phyloP scores from a whole-genome alignment of 2,797 vertebrate genomes.

The Leucoraja ocellata region DNA sequence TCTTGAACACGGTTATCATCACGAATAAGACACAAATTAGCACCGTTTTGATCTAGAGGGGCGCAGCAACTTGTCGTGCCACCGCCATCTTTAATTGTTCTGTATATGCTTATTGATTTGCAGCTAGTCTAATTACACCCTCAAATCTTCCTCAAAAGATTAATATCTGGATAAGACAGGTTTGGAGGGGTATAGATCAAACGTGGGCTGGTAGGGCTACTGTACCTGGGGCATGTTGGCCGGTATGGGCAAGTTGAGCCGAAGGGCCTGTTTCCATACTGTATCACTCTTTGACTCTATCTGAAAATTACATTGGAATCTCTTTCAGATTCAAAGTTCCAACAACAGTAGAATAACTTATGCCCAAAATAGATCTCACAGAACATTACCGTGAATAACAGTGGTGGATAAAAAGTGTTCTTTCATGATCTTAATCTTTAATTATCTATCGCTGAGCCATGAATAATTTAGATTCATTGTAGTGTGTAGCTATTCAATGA shows the following conservation, averaged over 20 bases:
- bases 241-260: too few species aligned
- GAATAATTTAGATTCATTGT: not conserved
- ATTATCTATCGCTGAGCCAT: not conserved
- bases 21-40: too few species aligned
- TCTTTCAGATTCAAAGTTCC: not conserved
- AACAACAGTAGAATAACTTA: not conserved
- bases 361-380: not conserved
- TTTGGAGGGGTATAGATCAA: too few species aligned
- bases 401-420: not conserved
- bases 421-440: not conserved
- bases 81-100: not conserved
- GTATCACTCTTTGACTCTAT: too few species aligned
- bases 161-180: too few species aligned
- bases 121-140: not conserved
- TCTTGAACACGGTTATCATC: too few species aligned
- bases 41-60: too few species aligned
- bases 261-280: too few species aligned
- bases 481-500: not conserved
- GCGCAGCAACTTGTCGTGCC: too few species aligned
- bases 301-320: too few species aligned
- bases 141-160: not conserved
- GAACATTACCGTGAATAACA: not conserved
- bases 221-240: too few species aligned
- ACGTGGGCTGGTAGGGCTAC: too few species aligned
- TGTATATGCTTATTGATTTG: not conserved